phyloP scores from a whole-genome alignment of 2,888 invertebrate genomes.

The Glyphotaelius pellucidus region DNA sequence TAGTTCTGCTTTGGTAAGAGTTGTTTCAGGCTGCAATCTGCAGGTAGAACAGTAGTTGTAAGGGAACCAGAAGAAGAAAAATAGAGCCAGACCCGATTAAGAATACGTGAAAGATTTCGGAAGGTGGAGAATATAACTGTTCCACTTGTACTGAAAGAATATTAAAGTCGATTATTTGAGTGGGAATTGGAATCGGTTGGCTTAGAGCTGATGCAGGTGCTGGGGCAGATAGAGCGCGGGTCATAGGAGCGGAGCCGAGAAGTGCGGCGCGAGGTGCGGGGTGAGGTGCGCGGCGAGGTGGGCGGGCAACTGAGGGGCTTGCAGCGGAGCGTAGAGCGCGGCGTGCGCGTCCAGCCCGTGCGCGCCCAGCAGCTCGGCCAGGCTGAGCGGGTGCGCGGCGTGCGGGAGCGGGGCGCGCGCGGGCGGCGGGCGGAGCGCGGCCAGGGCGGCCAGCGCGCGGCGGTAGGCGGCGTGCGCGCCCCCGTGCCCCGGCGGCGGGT shows the following conservation, averaged over 20 bases:
- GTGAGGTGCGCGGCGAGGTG: constrained; percentile 76
- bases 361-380: constrained; percentile 84
- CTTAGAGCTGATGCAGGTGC: constrained; percentile 67
- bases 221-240: constrained; percentile 75
- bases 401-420: constrained; percentile 72
- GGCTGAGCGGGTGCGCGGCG: constrained; percentile 75
- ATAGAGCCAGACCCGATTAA: too few species aligned
- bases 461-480: constrained; percentile 70
- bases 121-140: too few species aligned
- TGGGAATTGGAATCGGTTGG: not conserved
- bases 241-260: constrained; percentile 71
- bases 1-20: not conserved
- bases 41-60: not conserved
- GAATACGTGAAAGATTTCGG: too few species aligned
- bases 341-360: constrained; percentile 78
- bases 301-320: constrained; percentile 72
- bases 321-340: constrained; percentile 80
- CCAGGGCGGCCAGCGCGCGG: constrained; percentile 72
- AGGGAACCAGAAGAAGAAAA: not conserved
- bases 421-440: constrained; percentile 72
- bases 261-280: constrained; percentile 69
- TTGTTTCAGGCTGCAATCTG: not conserved
- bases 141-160: too few species aligned
- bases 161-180: not conserved
- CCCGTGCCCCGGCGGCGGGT: constrained; percentile 77